Evolutionary conservation across 2,888 invertebrate genomes (phyloP).

Genomic region (Oxycera nigricornis): DNA sequence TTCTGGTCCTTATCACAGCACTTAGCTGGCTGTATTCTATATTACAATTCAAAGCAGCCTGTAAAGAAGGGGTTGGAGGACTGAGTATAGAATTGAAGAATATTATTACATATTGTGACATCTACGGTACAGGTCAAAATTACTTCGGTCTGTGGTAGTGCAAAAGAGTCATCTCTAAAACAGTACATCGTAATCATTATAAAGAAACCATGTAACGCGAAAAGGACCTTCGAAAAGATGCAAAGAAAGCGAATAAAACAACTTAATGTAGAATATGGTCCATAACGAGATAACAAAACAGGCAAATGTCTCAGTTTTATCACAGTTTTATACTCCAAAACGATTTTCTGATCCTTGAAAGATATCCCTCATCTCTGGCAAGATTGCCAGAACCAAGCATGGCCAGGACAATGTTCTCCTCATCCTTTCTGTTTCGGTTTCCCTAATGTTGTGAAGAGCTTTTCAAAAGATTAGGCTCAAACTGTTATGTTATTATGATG

Average conservation of each 20-base stretch:
- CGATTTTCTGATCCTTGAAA: slow-evolving; percentile 31
- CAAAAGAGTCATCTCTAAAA: neutral
- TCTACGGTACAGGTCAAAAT: neutral
- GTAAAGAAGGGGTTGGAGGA: neutral
- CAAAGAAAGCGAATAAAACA: neutral
- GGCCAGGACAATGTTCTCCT: neutral
- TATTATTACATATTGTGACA: neutral
- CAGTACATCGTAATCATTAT: neutral
- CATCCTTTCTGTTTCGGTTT: neutral
- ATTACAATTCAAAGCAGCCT: neutral
- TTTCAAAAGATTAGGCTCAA: slow-evolving; percentile 36
- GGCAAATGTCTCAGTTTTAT: slow-evolving; percentile 38
- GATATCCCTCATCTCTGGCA: neutral
- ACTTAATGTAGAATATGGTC: neutral
- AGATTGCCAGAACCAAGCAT: neutral
- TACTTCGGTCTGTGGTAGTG: neutral
- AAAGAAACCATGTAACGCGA: neutral
- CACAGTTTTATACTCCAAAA: slow-evolving; percentile 36
- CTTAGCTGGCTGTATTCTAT: neutral
- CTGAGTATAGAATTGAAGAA: neutral
- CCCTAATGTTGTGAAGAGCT: slow-evolving; percentile 28
- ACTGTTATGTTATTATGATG: neutral
- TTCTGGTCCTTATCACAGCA: neutral
- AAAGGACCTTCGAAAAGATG: neutral
- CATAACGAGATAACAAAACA: slow-evolving; percentile 33